Percentiles rank a stretch among this genome's conserved stretches.
Evolutionary conservation across 2,888 invertebrate species (phyloP).

Genomic region (Caenorhabditis sp.): DNA sequence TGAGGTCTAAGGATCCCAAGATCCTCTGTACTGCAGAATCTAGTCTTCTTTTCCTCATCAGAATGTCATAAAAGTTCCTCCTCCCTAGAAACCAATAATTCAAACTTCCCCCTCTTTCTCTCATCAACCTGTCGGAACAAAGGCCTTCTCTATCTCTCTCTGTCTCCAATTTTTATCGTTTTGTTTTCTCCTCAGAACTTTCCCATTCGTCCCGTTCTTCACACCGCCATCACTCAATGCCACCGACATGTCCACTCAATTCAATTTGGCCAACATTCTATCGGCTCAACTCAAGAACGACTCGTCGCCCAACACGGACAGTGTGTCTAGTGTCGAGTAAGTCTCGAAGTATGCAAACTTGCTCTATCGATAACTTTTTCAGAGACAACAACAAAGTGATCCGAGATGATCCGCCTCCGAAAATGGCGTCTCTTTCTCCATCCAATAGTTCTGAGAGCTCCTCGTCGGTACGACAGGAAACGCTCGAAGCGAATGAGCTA

Average conservation of each 20-base stretch:
- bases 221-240: constrained; percentile 66
- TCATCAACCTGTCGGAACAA: constrained; percentile 4
- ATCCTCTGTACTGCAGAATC: no score
- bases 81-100: constrained; percentile 9
- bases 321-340: constrained; percentile 40
- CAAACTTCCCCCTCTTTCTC: neutral
- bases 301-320: constrained; percentile 36
- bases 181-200: constrained; percentile 33
- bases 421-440: constrained; percentile 67
- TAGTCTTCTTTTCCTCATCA: neutral
- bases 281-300: constrained; percentile 57
- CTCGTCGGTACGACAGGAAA: constrained; percentile 60
- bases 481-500: constrained; percentile 26
- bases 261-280: constrained; percentile 64
- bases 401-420: constrained; percentile 50
- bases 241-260: constrained; percentile 60
- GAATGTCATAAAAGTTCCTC: neutral
- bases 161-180: constrained; percentile 8
- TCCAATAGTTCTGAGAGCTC: constrained; percentile 66
- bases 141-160: neutral
- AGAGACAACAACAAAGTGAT: constrained; percentile 44
- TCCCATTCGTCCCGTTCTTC: constrained; percentile 65
- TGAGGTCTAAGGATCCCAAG: no score
- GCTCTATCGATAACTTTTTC: constrained; percentile 17
- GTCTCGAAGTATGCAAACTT: neutral